A percentile compares a stretch with the other conserved stretches of the same genome.
These are phyloP conservation scores for Cryptotermes secundus DNA, from an alignment of 1,140 invertebrate genomes.

Conservation along the genomic window DNA sequence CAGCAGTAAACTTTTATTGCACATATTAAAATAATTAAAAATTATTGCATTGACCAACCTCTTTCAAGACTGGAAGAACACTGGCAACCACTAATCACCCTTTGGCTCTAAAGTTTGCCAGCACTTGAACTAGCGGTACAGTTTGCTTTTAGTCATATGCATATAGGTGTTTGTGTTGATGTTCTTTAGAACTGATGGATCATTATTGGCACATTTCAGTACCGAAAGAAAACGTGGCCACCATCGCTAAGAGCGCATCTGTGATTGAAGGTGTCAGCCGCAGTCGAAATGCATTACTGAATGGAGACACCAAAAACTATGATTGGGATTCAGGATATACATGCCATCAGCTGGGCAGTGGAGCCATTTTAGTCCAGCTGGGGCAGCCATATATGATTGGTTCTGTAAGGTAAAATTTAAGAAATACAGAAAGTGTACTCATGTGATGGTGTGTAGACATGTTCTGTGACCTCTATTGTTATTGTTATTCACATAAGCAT, in stretches of 20 bases:
- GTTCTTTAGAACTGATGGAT: neutral
- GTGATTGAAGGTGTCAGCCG: slow-evolving; percentile 94
- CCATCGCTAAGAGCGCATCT: slow-evolving; percentile 80
- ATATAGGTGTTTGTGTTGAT: neutral
- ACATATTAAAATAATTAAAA: too few relatives aligned
- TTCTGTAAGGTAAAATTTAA: slow-evolving; percentile 70
- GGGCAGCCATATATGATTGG: slow-evolving; percentile 94
- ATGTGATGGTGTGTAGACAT: too few relatives aligned
- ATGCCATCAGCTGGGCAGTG: slow-evolving; percentile 96
- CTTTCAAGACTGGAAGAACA: too few relatives aligned
- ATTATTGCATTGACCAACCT: too few relatives aligned
- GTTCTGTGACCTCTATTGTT: too few relatives aligned
- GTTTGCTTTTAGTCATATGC: too few relatives aligned
- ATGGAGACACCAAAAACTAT: slow-evolving; percentile 92
- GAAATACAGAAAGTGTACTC: too few relatives aligned
- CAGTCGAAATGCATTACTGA: slow-evolving; percentile 90
- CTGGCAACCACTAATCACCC: too few relatives aligned
- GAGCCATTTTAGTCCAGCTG: slow-evolving; percentile 91
- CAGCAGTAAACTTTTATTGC: too few relatives aligned
- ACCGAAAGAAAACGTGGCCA: slow-evolving; percentile 90
- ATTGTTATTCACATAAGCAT: too few relatives aligned
- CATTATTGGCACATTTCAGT: slow-evolving; percentile 51
- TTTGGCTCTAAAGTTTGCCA: too few relatives aligned
- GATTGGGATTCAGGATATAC: slow-evolving; percentile 99
- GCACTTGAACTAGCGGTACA: too few relatives aligned